phyloP scores from a whole-genome alignment of 2,113 vertebrate genomes.

The Salvelinus fontinalis region DNA sequence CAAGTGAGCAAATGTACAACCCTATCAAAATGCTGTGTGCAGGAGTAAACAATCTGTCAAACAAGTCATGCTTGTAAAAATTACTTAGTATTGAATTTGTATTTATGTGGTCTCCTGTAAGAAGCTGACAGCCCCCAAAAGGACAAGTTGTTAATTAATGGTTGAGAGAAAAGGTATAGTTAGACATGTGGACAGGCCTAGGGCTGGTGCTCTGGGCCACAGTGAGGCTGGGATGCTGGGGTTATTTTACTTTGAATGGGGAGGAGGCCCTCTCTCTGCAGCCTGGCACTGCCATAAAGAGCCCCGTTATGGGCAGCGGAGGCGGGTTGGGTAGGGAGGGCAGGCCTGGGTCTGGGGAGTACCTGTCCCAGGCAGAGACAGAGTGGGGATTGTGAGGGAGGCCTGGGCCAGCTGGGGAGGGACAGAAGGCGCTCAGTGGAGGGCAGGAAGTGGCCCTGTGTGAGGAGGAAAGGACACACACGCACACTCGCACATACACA shows the following conservation, averaged over 20 bases:
- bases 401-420: slow-evolving; percentile 51
- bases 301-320: slow-evolving; percentile 35
- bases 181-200: not conserved
- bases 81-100: not conserved
- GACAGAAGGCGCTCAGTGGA: slow-evolving; percentile 58
- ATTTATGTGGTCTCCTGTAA: not conserved
- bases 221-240: not conserved
- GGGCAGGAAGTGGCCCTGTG: slow-evolving; percentile 43
- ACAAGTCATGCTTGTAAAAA: not conserved
- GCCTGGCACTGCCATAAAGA: slow-evolving; percentile 50
- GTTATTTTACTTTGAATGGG: slow-evolving; percentile 45
- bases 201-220: not conserved
- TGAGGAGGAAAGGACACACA: slow-evolving; percentile 17
- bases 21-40: not conserved
- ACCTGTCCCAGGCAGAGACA: slow-evolving; percentile 44
- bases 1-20: not conserved
- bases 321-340: slow-evolving; percentile 8
- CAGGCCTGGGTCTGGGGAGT: slow-evolving; percentile 42
- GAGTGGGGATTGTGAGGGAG: slow-evolving; percentile 45
- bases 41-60: not conserved
- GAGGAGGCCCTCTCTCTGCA: slow-evolving; percentile 13
- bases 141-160: slow-evolving; percentile 12
- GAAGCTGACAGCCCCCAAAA: slow-evolving; percentile 9
- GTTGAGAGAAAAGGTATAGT: not conserved
- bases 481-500: not conserved